Percentiles rank a stretch among this genome's conserved stretches.
Conservation (phyloP, 2,797 vertebrate genomes). For the Kryptopterus vitreolus region DNA sequence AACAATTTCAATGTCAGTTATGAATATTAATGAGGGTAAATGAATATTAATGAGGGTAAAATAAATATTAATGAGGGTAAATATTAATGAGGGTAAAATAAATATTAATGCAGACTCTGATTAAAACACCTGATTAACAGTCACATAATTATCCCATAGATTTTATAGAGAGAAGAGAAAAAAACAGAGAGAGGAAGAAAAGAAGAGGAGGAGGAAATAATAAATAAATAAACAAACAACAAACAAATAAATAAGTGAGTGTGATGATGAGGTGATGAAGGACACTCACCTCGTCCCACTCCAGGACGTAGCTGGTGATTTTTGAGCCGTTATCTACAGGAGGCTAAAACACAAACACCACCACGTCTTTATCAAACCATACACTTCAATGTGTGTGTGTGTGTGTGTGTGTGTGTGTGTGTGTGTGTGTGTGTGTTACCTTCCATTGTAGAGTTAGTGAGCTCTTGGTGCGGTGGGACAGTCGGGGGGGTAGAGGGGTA, state of each 20-base stretch:
- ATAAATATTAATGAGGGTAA: too few species aligned
- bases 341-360: slow-evolving; percentile 65
- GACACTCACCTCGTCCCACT: slow-evolving; percentile 84
- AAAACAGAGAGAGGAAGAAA: background rate
- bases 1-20: too few species aligned
- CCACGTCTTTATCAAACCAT: background rate
- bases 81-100: too few species aligned
- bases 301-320: slow-evolving; percentile 85
- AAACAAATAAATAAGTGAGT: too few species aligned
- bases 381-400: background rate
- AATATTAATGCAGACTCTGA: too few species aligned
- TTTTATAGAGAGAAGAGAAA: too few species aligned
- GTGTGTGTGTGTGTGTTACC: slow-evolving; percentile 62
- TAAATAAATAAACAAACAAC: background rate
- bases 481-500: slow-evolving; percentile 79
- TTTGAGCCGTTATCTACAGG: slow-evolving; percentile 86
- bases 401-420: background rate
- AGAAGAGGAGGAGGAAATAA: background rate
- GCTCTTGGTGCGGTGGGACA: slow-evolving; percentile 82
- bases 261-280: background rate
- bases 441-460: slow-evolving; percentile 87
- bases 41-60: too few species aligned
- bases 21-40: too few species aligned
- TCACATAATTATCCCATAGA: too few species aligned
- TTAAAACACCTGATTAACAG: too few species aligned